phyloP scores from a whole-genome alignment of 2,888 invertebrate species.

The Lasioglossum zephyrum region DNA sequence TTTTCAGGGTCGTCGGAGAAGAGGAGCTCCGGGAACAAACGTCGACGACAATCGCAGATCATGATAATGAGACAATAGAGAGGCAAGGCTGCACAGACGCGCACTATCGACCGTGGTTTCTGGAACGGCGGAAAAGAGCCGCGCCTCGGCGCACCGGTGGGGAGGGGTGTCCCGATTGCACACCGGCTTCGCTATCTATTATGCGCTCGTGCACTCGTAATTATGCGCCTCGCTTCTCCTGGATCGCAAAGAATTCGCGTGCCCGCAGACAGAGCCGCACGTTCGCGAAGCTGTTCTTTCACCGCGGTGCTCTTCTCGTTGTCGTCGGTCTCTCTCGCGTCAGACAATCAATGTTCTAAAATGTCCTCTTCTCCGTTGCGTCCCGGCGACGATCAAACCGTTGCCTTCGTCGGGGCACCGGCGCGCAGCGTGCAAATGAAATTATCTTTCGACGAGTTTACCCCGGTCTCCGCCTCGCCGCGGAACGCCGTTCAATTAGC shows the following conservation, averaged over 20 bases:
- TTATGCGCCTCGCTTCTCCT: conserved; percentile 52
- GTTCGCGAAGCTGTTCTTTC: conserved; percentile 25
- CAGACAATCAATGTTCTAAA: conserved; percentile 34
- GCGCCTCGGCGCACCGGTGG: conserved; percentile 39
- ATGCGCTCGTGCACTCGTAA: conserved; percentile 62
- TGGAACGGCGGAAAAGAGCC: conserved; percentile 51
- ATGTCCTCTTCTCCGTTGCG: conserved; percentile 9
- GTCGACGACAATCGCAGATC: conserved; percentile 52
- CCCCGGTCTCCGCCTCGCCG: background rate
- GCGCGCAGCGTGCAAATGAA: background rate
- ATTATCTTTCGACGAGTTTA: conserved; percentile 35
- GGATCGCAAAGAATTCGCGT: conserved; percentile 58
- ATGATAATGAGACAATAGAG: conserved; percentile 57
- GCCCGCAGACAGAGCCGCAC: conserved; percentile 13
- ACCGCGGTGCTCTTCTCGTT: background rate
- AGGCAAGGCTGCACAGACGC: conserved; percentile 26
- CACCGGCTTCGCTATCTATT: conserved; percentile 50
- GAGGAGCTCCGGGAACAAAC: conserved; percentile 24
- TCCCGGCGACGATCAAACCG: background rate
- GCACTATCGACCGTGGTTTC: conserved; percentile 61
- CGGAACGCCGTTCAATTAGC: conserved; percentile 22
- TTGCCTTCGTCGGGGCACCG: background rate
- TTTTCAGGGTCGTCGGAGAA: conserved; percentile 40
- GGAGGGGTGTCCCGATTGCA: background rate
- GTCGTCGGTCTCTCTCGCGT: background rate